Evolutionary conservation across 2,888 invertebrate species (phyloP), one percentile per base, ranked within the genome.

Genomic region (Polydrusus tereticollis): DNA sequence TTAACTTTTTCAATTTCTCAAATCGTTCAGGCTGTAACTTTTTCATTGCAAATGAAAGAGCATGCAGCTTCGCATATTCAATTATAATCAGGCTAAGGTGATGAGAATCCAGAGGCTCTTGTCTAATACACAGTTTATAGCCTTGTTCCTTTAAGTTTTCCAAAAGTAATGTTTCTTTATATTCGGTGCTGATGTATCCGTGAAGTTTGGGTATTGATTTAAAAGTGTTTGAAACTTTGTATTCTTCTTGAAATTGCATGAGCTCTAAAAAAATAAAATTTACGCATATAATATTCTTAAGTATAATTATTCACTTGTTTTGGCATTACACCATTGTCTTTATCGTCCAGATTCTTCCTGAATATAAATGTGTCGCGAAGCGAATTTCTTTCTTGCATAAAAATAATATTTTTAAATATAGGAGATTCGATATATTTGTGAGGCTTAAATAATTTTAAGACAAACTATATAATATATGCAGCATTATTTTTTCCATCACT

Each of bases 111-210:
- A 76, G 36, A 5, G 74, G 72, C 26, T 74, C 55, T 18, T 16
- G 33, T 21, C 69, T 23, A 8, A 52, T 47, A 21, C 26, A 45
- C 36, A 74, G 8, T 29, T 26, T 66, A 21, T 43, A 76, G 12
- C 71, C 69, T n/a, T 26, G 23, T 16, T 68, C 66, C 59, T 78
- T 79, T 38, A 83, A 55, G 70, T 83, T 81, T 75, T 80, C 79
- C 67, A 83, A 59, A 7, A 81, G 75, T 4, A 83, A 47, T 29
- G 50, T 50, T 58, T 78, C 77, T 12, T 71, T 57, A n/a, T 21
- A 57, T 14, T 76, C 73, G 4, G 69, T 50, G 18, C 36, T 29
- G 29, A 18, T 67, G 4, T 29, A 43, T 18, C 75, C 75, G 50
- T 75, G 75, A 7, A 72, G 38, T 50, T 70, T 76, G 2, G 77